Evolutionary conservation across 2,113 vertebrate genomes (phyloP).

Genomic region (Lathamus discolor): DNA sequence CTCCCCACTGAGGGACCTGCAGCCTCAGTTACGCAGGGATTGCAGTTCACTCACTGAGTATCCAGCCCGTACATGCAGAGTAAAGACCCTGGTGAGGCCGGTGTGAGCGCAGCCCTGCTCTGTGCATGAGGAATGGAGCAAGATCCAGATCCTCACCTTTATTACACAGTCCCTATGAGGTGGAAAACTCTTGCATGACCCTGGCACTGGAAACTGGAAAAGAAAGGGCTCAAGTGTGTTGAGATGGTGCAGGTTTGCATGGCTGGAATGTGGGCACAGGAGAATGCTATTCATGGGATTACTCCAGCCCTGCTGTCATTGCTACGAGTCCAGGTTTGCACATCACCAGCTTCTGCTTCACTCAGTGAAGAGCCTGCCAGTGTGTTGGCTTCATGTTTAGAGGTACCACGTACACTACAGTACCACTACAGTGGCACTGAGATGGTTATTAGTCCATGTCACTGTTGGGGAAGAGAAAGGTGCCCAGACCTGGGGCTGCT

Average conservation of each 20-base stretch:
- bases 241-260: not conserved
- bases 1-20: not conserved
- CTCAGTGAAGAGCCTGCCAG: not conserved
- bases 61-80: not conserved
- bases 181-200: not conserved
- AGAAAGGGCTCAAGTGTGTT: not conserved
- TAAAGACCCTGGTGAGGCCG: not conserved
- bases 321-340: accelerated
- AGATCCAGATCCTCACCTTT: not conserved
- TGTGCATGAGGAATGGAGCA: not conserved
- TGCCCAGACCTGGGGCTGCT: not conserved
- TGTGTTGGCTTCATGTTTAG: not conserved
- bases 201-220: not conserved
- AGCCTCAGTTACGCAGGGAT: accelerated
- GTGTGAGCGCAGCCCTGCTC: not conserved
- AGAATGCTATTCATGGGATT: not conserved
- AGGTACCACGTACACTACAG: not conserved
- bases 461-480: not conserved
- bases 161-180: accelerated
- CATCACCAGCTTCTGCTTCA: not conserved
- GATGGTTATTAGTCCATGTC: accelerated
- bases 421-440: not conserved
- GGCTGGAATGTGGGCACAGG: not conserved
- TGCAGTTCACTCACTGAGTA: not conserved
- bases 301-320: not conserved